Evolutionary conservation across 2,888 invertebrate genomes (phyloP).

Genomic region (Dryocosmus kuriphilus): DNA sequence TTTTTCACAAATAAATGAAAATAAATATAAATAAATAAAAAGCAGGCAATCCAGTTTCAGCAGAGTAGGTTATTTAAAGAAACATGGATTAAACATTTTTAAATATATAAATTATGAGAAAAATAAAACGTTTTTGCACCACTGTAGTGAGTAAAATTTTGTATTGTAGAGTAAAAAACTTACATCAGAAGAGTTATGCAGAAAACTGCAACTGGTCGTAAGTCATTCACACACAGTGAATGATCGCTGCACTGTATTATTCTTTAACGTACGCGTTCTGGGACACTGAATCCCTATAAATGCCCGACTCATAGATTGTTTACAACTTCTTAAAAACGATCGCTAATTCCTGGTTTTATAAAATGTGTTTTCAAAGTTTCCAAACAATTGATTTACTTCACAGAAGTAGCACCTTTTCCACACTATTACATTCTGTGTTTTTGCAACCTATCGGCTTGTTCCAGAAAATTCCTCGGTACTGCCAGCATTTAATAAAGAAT

Average conservation of each 20-base stretch:
- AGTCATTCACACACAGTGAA: neutral
- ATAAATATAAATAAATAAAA: too few species aligned
- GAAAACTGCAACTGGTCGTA: too few species aligned
- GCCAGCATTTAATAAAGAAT: neutral
- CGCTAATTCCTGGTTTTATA: slow-evolving; percentile 2
- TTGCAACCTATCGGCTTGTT: neutral
- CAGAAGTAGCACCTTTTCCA: neutral
- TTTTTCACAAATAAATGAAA: too few species aligned
- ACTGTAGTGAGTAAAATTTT: neutral
- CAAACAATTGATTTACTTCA: neutral
- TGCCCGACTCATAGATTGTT: neutral
- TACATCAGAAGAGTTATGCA: too few species aligned
- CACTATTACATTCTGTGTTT: neutral
- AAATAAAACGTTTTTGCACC: neutral
- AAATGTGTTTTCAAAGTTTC: neutral
- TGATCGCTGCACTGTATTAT: neutral
- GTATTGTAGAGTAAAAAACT: neutral
- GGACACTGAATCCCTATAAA: neutral
- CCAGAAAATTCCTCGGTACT: neutral
- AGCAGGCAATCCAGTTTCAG: too few species aligned
- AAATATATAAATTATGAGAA: neutral
- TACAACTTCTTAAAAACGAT: neutral
- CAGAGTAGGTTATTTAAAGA: too few species aligned
- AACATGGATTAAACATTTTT: too few species aligned
- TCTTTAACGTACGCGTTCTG: slow-evolving; percentile 1